Evolutionary conservation across 2,888 invertebrate species (phyloP).

Genomic region (Teleiodes luculella): DNA sequence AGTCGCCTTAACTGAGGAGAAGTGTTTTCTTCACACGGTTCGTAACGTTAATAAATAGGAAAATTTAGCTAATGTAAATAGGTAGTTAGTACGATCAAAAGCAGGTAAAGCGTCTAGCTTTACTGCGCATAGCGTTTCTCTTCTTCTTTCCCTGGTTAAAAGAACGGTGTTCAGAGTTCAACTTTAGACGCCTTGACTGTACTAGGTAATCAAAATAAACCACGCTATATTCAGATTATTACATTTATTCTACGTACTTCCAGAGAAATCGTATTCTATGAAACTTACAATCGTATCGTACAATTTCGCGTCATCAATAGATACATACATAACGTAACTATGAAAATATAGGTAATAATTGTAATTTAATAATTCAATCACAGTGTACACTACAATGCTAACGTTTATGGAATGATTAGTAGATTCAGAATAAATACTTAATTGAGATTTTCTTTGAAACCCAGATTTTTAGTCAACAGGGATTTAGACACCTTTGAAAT

Average conservation of each 20-base stretch:
- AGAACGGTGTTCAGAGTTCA: no score
- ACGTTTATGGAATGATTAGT: constrained; percentile 63
- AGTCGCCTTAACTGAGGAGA: no score
- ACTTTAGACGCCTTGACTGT: no score
- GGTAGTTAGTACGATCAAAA: no score
- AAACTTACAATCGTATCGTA: constrained; percentile 56
- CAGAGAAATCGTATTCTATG: constrained; percentile 53
- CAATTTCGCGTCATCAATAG: constrained; percentile 49
- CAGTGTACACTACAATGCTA: constrained; percentile 61
- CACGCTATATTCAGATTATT: constrained; percentile 13
- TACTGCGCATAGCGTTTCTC: no score
- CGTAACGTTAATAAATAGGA: no score
- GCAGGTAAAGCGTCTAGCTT: no score
- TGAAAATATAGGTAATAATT: constrained; percentile 50
- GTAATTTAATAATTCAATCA: constrained; percentile 55
- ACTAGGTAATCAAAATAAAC: no score
- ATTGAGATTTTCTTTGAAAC: constrained; percentile 29
- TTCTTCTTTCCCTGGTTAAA: no score
- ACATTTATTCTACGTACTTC: constrained; percentile 59
- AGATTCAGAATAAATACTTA: constrained; percentile 42
- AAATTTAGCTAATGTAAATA: no score
- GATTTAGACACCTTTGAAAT: constrained; percentile 20
- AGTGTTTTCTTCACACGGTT: no score
- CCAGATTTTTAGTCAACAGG: constrained; percentile 36
- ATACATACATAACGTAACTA: constrained; percentile 33